phyloP scores from a whole-genome alignment of 2,113 vertebrate genomes.

The Malurus cyaneus region DNA sequence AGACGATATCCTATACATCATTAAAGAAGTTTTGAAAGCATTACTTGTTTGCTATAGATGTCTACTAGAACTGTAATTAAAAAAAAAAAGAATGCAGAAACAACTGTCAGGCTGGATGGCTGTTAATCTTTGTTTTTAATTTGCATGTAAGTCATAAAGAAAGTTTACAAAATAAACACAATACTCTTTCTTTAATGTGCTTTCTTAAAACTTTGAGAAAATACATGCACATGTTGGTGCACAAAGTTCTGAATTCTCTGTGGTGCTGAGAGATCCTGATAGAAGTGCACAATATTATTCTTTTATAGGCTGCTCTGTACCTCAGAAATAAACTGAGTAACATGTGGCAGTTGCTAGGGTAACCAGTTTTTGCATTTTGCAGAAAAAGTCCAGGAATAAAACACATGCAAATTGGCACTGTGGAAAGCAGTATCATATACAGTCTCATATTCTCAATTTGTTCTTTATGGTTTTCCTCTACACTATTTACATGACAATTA shows the following conservation, averaged over 20 bases:
- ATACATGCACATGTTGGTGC: neutral
- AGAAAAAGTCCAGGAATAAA: constrained; percentile 62
- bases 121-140: neutral
- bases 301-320: constrained; percentile 8
- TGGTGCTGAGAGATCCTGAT: neutral
- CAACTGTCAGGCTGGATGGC: neutral
- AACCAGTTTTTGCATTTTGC: constrained; percentile 72
- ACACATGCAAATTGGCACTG: constrained; percentile 52
- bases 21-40: neutral
- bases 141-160: neutral
- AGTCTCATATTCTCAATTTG: constrained; percentile 21
- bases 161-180: neutral
- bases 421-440: constrained; percentile 6
- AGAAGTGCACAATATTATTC: constrained; percentile 21
- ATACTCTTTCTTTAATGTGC: neutral
- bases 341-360: constrained; percentile 69
- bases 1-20: neutral
- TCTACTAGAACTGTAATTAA: neutral
- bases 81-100: neutral
- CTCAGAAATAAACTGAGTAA: constrained; percentile 48
- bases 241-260: neutral
- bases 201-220: neutral
- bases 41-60: neutral
- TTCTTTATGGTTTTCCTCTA: neutral
- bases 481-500: constrained; percentile 4